phyloP scores from a whole-genome alignment of 2,797 vertebrate species.

The Poecile montanus region DNA sequence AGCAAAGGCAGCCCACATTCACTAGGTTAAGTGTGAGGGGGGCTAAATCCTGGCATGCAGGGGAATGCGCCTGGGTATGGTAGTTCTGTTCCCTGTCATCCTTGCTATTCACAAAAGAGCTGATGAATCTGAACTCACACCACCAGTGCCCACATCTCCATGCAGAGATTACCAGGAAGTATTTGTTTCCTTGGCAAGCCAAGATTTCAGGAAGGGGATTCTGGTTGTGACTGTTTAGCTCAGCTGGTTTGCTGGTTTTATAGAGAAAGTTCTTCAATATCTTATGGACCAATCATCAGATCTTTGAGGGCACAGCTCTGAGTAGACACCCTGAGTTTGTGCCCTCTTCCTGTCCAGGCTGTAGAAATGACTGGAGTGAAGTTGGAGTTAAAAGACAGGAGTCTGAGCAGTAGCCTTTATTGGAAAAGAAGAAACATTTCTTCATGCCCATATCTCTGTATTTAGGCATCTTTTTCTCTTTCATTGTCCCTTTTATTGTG shows the following conservation, averaged over 20 bases:
- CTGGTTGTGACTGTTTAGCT: background rate
- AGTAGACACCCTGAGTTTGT: background rate
- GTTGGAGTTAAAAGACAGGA: background rate
- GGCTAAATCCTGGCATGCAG: background rate
- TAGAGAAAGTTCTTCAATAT: background rate
- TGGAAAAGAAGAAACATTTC: background rate
- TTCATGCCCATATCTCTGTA: background rate
- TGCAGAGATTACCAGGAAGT: background rate
- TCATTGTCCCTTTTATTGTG: background rate
- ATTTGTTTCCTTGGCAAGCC: background rate
- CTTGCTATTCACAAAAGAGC: background rate
- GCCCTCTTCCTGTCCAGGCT: background rate
- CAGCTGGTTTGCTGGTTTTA: background rate
- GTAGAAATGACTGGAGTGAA: background rate
- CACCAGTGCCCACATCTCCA: background rate
- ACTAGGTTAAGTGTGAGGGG: background rate
- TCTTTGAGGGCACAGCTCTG: background rate
- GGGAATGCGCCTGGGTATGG: background rate
- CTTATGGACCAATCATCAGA: background rate
- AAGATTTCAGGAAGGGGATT: background rate
- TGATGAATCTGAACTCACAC: background rate
- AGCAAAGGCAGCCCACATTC: background rate
- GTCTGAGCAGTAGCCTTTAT: background rate
- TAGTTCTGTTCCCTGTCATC: background rate
- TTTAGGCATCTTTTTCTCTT: background rate